A percentile compares a stretch with the other conserved stretches of the same genome.
phyloP scores from a whole-genome alignment of 2,797 vertebrate genomes.

The Semaprochilodus insignis region DNA sequence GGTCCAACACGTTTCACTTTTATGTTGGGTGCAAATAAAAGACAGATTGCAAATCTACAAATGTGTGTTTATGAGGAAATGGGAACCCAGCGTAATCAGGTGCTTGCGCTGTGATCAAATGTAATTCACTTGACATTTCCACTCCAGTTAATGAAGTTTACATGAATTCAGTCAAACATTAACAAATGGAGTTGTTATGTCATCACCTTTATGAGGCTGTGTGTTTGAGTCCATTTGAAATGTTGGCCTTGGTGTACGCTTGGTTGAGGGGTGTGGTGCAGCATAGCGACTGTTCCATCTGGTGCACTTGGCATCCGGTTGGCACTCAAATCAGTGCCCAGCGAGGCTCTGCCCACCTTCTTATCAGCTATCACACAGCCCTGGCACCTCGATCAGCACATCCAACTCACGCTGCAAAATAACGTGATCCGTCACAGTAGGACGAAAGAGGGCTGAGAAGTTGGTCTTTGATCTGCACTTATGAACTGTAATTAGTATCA shows the following conservation, averaged over 20 bases:
- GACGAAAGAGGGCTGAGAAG: not conserved
- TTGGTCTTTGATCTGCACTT: not conserved
- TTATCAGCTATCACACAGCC: conserved; percentile 40
- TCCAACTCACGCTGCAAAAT: conserved; percentile 20
- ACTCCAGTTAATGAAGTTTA: conserved; percentile 32
- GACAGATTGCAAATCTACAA: not conserved
- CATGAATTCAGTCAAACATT: conserved; percentile 24
- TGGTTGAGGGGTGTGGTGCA: conserved; percentile 53
- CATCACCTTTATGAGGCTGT: conserved; percentile 44
- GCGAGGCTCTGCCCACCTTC: conserved; percentile 28
- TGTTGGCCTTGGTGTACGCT: conserved; percentile 39
- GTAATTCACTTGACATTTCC: conserved; percentile 48
- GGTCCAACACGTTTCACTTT: not conserved
- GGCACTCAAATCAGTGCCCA: conserved; percentile 31
- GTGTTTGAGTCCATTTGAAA: conserved; percentile 45
- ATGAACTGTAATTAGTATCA: not conserved
- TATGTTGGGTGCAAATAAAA: not conserved
- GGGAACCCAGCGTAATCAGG: not conserved
- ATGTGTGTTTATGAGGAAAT: not conserved
- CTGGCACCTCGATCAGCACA: conserved; percentile 14
- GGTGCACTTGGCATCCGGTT: conserved; percentile 55
- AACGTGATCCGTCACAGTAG: conserved; percentile 1
- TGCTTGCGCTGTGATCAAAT: conserved; percentile 29
- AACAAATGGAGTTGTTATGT: conserved; percentile 50
- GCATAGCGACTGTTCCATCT: conserved; percentile 57